A percentile compares a stretch with the other conserved stretches of the same genome.
phyloP scores from a whole-genome alignment of 2,888 invertebrate species.

The Cepaea hortensis region DNA sequence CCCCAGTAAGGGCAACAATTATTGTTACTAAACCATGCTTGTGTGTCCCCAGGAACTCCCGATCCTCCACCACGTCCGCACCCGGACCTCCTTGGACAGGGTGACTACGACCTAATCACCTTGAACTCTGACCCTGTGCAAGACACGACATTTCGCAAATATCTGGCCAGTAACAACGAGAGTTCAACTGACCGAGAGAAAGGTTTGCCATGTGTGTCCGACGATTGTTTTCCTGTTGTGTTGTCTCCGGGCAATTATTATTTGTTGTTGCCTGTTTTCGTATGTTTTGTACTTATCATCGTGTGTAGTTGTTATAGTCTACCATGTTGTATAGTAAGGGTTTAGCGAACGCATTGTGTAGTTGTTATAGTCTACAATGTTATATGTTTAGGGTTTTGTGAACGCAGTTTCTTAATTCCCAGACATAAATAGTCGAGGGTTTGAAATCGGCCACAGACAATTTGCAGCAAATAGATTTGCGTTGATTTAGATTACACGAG shows the following conservation, averaged over 20 bases:
- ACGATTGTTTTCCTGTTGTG: background rate
- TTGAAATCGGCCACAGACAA: too few relatives aligned
- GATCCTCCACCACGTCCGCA: background rate
- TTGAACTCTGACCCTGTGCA: background rate
- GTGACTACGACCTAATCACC: background rate
- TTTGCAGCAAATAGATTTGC: too few relatives aligned
- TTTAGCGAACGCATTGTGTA: too few relatives aligned
- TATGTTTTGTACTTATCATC: background rate
- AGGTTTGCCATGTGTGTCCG: background rate
- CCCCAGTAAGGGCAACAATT: background rate
- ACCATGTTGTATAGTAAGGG: too few relatives aligned
- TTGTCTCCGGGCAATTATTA: background rate
- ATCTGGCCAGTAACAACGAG: background rate
- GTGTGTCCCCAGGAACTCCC: background rate
- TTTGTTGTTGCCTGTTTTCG: background rate
- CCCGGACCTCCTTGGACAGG: background rate
- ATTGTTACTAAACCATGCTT: background rate
- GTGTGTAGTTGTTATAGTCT: too few relatives aligned
- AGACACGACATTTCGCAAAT: background rate
- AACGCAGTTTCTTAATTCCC: too few relatives aligned
- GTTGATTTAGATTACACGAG: too few relatives aligned
- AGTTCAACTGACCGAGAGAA: constrained; percentile 4
- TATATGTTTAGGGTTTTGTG: too few relatives aligned
- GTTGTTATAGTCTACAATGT: too few relatives aligned
- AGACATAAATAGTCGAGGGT: too few relatives aligned